A percentile compares a stretch with the other conserved stretches of the same genome.
These are phyloP conservation scores for Melanitta fusca DNA, from an alignment of 2,797 vertebrate species.

Conservation along the genomic window DNA sequence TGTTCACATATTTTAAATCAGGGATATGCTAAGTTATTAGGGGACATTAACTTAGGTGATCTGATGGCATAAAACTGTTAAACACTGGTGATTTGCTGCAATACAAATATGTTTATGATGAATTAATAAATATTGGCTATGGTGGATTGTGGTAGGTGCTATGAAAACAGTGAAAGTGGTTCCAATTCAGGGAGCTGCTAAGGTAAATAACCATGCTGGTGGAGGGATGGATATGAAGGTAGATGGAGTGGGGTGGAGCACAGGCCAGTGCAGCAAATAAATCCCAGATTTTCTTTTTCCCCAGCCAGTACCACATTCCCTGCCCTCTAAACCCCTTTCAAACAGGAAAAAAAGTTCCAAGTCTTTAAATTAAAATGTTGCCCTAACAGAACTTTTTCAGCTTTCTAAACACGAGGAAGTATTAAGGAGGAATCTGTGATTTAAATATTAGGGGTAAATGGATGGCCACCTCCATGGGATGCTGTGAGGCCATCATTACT, in stretches of 20 bases:
- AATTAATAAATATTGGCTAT: neutral
- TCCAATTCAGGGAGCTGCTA: neutral
- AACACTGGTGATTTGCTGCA: neutral
- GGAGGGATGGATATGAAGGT: neutral
- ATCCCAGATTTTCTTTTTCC: neutral
- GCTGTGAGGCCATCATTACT: neutral
- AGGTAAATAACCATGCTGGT: neutral
- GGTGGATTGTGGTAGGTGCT: neutral
- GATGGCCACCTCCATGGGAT: neutral
- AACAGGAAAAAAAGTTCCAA: neutral
- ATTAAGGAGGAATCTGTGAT: neutral
- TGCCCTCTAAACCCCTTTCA: neutral
- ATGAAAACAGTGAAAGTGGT: neutral
- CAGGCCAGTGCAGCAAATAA: neutral
- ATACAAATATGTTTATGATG: neutral
- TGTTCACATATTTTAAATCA: neutral
- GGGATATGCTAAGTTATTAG: neutral
- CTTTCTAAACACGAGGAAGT: neutral
- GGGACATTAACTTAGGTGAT: neutral
- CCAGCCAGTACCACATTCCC: neutral
- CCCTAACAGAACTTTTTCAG: neutral
- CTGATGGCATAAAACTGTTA: neutral
- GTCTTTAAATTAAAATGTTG: neutral
- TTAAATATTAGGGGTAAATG: neutral
- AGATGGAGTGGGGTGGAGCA: neutral